A percentile compares a stretch with the other conserved stretches of the same genome.
Conservation (phyloP, 2,888 invertebrate species). For the Campaea margaritaria region DNA sequence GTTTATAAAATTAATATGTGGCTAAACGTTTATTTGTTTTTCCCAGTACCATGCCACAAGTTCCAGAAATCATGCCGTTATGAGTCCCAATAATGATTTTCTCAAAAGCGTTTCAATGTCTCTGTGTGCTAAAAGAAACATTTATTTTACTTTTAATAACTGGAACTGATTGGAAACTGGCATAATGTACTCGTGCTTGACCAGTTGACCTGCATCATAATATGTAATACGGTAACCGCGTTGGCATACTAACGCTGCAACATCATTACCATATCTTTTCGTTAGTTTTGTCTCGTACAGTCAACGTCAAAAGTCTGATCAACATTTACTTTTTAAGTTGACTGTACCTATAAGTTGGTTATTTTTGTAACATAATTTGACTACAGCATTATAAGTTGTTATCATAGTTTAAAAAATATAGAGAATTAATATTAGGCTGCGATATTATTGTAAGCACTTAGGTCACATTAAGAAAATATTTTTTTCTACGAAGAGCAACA, state of each 20-base stretch:
- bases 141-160: conserved; percentile 16
- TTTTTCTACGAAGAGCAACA: too few relatives aligned
- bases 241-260: background rate
- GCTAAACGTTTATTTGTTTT: conserved; percentile 30
- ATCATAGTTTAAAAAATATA: too few relatives aligned
- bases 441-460: too few relatives aligned
- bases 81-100: conserved; percentile 7
- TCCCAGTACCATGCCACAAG: too few relatives aligned
- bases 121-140: conserved; percentile 8
- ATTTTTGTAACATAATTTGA: background rate
- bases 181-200: background rate
- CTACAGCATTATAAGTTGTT: background rate
- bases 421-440: too few relatives aligned
- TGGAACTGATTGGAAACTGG: background rate
- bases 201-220: conserved; percentile 13
- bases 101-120: conserved; percentile 24
- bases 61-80: background rate
- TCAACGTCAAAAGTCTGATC: too few relatives aligned
- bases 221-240: background rate
- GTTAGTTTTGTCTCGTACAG: background rate
- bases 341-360: background rate
- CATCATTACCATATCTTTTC: background rate
- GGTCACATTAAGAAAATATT: too few relatives aligned
- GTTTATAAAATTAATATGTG: conserved; percentile 9
- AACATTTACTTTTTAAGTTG: too few relatives aligned